Conservation (phyloP, 1,140 invertebrate genomes). For the Drosophila punjabiensis region DNA sequence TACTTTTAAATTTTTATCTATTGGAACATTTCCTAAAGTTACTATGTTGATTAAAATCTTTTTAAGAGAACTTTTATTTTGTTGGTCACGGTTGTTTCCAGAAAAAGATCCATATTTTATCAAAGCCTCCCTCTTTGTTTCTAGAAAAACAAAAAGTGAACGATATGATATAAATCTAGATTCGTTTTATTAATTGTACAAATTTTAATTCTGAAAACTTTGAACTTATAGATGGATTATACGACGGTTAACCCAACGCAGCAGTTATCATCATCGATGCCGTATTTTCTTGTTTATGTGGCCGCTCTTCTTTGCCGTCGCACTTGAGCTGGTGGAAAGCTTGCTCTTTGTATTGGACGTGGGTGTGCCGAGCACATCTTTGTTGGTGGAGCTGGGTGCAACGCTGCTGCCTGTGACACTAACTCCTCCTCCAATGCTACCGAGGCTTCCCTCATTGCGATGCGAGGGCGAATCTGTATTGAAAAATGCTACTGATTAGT, state of each 20-base stretch:
- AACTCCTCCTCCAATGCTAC: constrained; percentile 1
- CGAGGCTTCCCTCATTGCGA: constrained; percentile 51
- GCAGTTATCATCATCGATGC: constrained; percentile 73
- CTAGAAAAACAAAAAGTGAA: not conserved
- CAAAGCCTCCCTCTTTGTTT: not conserved
- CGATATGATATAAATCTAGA: constrained; percentile 5
- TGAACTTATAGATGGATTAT: constrained; percentile 11
- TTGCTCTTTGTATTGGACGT: constrained; percentile 80
- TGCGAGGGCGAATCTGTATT: constrained; percentile 66
- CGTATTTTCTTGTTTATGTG: constrained; percentile 80
- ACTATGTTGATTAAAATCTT: too few species aligned
- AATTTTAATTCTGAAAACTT: constrained; percentile 22
- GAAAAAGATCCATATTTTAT: too few species aligned
- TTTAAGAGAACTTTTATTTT: too few species aligned
- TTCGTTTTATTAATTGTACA: constrained; percentile 43
- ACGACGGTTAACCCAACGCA: not conserved
- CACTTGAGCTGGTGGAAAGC: constrained; percentile 69
- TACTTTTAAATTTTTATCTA: too few species aligned
- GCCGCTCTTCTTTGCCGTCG: constrained; percentile 74
- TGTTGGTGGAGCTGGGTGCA: constrained; percentile 31
- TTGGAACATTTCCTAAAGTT: too few species aligned
- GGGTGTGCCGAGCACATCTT: constrained; percentile 65
- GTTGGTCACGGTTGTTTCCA: too few species aligned
- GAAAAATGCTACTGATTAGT: not conserved
- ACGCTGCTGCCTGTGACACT: constrained; percentile 6